Base-by-base conservation (phyloP, 2,113 vertebrate species). In the Heliornis fulica region DNA sequence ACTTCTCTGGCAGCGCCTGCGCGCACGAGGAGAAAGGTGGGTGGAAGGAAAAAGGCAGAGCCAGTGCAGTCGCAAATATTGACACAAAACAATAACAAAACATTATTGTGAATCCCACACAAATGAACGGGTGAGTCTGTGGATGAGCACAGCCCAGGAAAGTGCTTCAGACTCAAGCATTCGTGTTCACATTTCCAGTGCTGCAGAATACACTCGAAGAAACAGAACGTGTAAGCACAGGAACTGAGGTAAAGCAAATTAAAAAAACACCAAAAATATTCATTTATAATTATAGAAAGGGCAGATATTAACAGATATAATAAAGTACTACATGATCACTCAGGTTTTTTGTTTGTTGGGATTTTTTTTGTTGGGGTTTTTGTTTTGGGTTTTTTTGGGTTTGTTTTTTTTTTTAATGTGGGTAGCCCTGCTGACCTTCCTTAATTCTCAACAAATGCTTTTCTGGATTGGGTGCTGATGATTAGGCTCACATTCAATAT, bases 21-120 rank as follows among this genome's bases (percentile, higher is more conserved):
- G 4, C 7, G 9, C 18, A 5, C 1, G 3, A 76, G 56, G 51
- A 93, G 84, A 60, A 94, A 95, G 81, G 74, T 91, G 72, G 68
- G 68, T 63, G 93, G 83, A 71, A 89, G 51, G 38, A 83, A 92
- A 84, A 97, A 91, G 74, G 70, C 87, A 94, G 57, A 91, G 87
- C 69, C 56, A 36, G 74, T 2, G 3, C 50, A 43, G 53, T 46
- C 75, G 69, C 81, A 94, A 95, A 93, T 90, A 87, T 48, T 92
- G 77, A 94, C 77, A 84, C 31, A 84, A 87, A 93, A 84, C 66
- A 94, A 64, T 78, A 77, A 83, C 41, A 87, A 81, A 94, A 94
- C 29, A 45, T 56, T 66, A 23, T 56, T 95, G 76, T 69, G 69
- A 86, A 94, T 22, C 72, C 48, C 65, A 82, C 70, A 76, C 72